These are phyloP conservation scores for Epizoanthus ramosus DNA, from an alignment of 92 coral and sea anemone species.

Conservation along the genomic window DNA sequence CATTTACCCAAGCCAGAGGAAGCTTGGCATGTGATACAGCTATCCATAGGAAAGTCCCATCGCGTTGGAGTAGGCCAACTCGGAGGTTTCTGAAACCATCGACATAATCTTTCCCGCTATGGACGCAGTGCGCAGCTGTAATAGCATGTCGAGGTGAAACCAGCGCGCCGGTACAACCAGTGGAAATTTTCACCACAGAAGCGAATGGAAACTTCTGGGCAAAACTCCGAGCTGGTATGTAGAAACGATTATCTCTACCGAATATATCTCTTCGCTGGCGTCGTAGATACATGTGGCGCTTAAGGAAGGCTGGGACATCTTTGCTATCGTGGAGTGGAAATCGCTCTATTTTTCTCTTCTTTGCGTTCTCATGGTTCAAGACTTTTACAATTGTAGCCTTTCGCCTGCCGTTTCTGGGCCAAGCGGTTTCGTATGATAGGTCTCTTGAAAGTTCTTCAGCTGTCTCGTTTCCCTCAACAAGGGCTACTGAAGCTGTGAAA, in stretches of 20 bases:
- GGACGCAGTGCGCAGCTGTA: conserved; percentile 95
- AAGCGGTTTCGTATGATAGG: conserved; percentile 74
- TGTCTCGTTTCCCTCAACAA: conserved; percentile 52
- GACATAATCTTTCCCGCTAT: conserved; percentile 82
- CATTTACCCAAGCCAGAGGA: conserved; percentile 85
- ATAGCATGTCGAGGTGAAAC: conserved; percentile 88
- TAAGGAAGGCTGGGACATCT: conserved; percentile 34
- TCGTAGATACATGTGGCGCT: conserved; percentile 33
- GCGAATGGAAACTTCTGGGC: conserved; percentile 79
- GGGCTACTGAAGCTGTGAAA: conserved; percentile 48
- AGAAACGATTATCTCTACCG: conserved; percentile 48
- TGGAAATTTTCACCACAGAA: conserved; percentile 78
- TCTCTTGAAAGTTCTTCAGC: conserved; percentile 58
- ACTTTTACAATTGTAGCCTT: conserved; percentile 52
- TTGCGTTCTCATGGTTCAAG: conserved; percentile 37
- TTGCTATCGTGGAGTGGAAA: conserved; percentile 38
- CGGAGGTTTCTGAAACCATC: conserved; percentile 65
- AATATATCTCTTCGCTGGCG: conserved; percentile 60
- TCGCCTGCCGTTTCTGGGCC: conserved; percentile 78
- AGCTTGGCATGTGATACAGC: conserved; percentile 57
- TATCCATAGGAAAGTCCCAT: conserved; percentile 69
- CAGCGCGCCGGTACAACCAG: conserved; percentile 90
- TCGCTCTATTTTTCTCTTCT: conserved; percentile 33
- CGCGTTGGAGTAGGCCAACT: conserved; percentile 74
- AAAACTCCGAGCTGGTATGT: conserved; percentile 50